phyloP scores from a whole-genome alignment of 2,797 vertebrate species.

The Sebastolobus alascanus region DNA sequence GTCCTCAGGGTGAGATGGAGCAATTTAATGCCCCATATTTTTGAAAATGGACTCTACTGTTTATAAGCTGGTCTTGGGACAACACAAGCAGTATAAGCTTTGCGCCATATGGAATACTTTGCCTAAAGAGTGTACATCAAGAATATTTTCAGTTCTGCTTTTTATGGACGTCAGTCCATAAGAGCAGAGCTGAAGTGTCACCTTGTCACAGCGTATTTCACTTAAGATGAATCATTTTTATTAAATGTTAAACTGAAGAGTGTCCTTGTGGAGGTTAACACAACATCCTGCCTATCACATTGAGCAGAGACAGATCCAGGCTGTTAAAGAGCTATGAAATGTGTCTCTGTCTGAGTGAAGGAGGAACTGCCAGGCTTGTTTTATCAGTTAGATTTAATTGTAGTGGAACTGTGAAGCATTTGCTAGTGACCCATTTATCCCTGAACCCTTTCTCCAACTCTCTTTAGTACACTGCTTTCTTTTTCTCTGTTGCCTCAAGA shows the following conservation, averaged over 20 bases:
- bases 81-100: background rate
- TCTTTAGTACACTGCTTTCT: conserved; percentile 14
- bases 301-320: conserved; percentile 23
- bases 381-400: conserved; percentile 43
- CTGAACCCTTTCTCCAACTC: conserved; percentile 1
- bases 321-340: conserved; percentile 42
- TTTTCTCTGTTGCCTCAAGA: conserved; percentile 22
- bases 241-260: conserved; percentile 6
- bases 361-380: conserved; percentile 46
- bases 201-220: background rate
- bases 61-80: conserved; percentile 6
- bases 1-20: conserved; percentile 1
- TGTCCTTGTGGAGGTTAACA: conserved; percentile 40
- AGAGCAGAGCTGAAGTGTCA: conserved; percentile 11
- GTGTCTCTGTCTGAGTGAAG: conserved; percentile 19
- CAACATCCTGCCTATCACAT: conserved; percentile 36
- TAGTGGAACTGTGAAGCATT: conserved; percentile 46
- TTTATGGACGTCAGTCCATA: background rate
- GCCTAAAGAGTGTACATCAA: background rate
- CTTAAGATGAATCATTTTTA: conserved; percentile 25
- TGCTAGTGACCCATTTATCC: conserved; percentile 38
- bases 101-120: background rate
- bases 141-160: background rate
- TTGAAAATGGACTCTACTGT: conserved; percentile 7
- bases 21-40: conserved; percentile 19